Base-by-base conservation (phyloP, 2,888 invertebrate species). In the Phaonia tiefii region DNA sequence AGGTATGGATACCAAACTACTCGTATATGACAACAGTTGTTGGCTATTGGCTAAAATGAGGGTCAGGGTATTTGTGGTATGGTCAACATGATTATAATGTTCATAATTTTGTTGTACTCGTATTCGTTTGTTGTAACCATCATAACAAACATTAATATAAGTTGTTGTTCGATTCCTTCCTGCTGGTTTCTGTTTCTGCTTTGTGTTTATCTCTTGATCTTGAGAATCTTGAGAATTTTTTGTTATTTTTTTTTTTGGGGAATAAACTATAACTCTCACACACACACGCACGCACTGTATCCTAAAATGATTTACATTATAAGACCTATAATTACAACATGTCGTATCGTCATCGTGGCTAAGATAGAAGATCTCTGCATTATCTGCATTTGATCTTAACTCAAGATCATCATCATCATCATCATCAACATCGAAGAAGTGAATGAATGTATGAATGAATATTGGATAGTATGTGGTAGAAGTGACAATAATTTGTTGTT, bases 401-500 rank as follows among this genome's bases (percentile, higher is more conserved):
- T 15, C 60, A 54, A 39, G 37, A 25, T 15, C n/a, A n/a, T n/a
- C n/a, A n/a, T n/a, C n/a, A n/a, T n/a, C n/a, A 22, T 39, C 42
- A 39, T 39, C 54, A 69, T 54, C 39, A 42, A 8, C 31, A 3
- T 5, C 31, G 31, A 31, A n/a, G n/a, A n/a, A n/a, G 3, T 31
- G 4, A 31, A 31, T 31, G 31, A 31, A 69, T 69, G 69, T 54
- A 69, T 69, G 69, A 63, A 72, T 46, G 42, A 56, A 63, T 75
- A 39, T 22, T 66, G 71, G 3, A 31, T 3, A 81, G 67, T 74
- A 65, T 58, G 74, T 75, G 26, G 75, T n/a, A n/a, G 78, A 81
- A 75, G 78, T 81, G 81, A 81, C 81, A 81, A 81, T 81, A 81
- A 81, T 81, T 75, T 78, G 75, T 81, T 81, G 72, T 67, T 69